Evolutionary conservation across 2,113 vertebrate genomes (phyloP).

Genomic region (Tichodroma muraria): DNA sequence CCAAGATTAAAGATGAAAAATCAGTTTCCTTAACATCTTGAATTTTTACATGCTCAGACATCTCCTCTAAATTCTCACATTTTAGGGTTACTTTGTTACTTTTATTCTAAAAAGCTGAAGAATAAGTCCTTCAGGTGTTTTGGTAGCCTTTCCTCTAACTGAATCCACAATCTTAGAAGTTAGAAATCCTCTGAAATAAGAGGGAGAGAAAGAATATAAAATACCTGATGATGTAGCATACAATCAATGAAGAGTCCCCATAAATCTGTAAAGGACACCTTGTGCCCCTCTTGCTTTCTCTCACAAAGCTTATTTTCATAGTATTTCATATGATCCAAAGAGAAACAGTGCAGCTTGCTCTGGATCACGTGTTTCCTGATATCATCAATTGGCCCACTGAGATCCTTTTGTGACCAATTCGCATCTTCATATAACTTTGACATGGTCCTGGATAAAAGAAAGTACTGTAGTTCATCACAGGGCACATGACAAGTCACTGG

Average conservation of each 20-base stretch:
- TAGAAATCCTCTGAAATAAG: not conserved
- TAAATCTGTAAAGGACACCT: constrained; percentile 65
- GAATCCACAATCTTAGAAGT: not conserved
- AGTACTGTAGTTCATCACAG: not conserved
- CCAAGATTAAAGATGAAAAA: not conserved
- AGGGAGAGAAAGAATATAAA: not conserved
- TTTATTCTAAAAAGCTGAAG: not conserved
- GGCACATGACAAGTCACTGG: not conserved
- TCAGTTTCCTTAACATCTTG: not conserved
- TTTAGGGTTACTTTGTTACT: not conserved
- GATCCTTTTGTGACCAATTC: constrained; percentile 77
- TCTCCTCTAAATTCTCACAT: not conserved
- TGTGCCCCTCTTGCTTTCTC: constrained; percentile 51
- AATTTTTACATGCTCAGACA: not conserved
- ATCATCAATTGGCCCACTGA: constrained; percentile 39
- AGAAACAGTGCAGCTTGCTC: constrained; percentile 66
- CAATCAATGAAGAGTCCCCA: constrained; percentile 73
- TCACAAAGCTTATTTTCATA: constrained; percentile 59
- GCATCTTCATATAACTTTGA: constrained; percentile 72
- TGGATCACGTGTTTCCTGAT: constrained; percentile 60
- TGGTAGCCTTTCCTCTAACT: not conserved
- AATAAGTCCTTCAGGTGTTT: not conserved
- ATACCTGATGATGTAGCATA: constrained; percentile 47
- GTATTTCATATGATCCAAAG: constrained; percentile 38
- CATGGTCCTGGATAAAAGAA: constrained; percentile 72